Evolutionary conservation across 2,888 invertebrate species (phyloP).

Genomic region (Dicyrtomina minuta): DNA sequence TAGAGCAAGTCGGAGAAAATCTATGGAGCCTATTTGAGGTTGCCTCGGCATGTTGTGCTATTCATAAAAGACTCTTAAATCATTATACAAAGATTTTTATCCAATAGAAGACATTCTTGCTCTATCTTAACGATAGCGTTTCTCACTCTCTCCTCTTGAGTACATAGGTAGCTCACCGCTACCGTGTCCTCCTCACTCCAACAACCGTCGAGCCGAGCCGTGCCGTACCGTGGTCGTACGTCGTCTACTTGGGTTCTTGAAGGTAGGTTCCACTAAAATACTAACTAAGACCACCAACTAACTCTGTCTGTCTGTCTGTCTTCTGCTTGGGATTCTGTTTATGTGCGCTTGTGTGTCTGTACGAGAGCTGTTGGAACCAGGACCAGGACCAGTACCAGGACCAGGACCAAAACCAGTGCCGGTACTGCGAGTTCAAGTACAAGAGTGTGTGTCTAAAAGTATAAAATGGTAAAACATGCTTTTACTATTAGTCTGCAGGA

Average conservation of each 20-base stretch:
- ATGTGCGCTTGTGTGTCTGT: background rate
- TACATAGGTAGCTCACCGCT: background rate
- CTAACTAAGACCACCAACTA: conserved; percentile 13
- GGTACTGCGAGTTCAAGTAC: no score
- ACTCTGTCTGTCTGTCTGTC: conserved; percentile 1
- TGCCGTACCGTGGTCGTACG: no score
- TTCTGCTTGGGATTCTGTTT: background rate
- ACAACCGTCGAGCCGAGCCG: no score
- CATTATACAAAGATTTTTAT: conserved; percentile 30
- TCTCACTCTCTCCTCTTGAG: conserved; percentile 1
- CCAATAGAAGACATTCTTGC: conserved; percentile 11
- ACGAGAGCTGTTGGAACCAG: no score
- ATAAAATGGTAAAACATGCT: conserved; percentile 31
- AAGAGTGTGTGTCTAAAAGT: conserved; percentile 1
- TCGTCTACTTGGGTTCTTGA: conserved; percentile 1
- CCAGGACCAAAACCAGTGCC: no score
- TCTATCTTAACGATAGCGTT: conserved; percentile 5
- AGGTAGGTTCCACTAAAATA: background rate
- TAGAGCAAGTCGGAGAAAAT: conserved; percentile 29
- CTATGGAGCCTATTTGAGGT: conserved; percentile 23
- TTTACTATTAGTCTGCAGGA: conserved; percentile 34
- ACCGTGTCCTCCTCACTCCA: no score
- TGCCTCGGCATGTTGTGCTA: conserved; percentile 3
- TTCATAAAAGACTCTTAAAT: conserved; percentile 32
- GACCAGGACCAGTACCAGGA: no score